These are phyloP conservation scores for Stenotaenia linearis DNA, from an alignment of 2,888 invertebrate species.

Conservation along the genomic window DNA sequence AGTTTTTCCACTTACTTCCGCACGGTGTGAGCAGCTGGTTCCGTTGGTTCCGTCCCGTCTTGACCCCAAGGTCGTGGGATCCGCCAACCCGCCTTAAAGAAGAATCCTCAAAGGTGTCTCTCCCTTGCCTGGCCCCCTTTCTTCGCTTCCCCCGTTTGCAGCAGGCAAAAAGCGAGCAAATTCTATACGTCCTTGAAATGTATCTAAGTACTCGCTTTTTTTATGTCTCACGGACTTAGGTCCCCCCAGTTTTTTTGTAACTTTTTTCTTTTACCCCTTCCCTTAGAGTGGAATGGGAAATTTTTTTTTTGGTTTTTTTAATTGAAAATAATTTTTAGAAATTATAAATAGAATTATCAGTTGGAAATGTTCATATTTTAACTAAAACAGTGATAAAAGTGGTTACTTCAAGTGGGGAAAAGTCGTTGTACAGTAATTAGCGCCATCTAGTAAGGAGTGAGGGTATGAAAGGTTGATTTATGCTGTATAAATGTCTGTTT, in stretches of 20 bases:
- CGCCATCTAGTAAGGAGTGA: too few relatives aligned
- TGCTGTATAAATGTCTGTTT: too few relatives aligned
- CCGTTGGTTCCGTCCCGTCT: not conserved
- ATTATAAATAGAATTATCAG: too few relatives aligned
- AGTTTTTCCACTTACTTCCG: not conserved
- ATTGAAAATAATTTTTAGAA: too few relatives aligned
- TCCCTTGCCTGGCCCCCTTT: not conserved
- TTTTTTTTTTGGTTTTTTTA: not conserved
- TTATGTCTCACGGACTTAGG: not conserved
- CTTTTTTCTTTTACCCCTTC: too few relatives aligned
- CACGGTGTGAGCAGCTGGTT: not conserved
- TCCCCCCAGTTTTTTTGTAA: not conserved
- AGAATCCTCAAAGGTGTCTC: not conserved
- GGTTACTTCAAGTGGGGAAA: too few relatives aligned
- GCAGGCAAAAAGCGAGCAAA: not conserved
- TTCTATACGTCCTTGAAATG: not conserved
- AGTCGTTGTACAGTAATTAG: too few relatives aligned
- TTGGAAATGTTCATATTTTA: too few relatives aligned
- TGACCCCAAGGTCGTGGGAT: not conserved
- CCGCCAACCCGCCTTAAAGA: too few relatives aligned
- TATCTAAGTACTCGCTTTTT: not conserved
- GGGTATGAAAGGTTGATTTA: too few relatives aligned
- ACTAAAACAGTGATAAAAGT: too few relatives aligned
- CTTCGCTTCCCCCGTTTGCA: not conserved
- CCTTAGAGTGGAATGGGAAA: not conserved